Base-by-base conservation (phyloP, 1,140 invertebrate species). In the Tigriopus japonicus region DNA sequence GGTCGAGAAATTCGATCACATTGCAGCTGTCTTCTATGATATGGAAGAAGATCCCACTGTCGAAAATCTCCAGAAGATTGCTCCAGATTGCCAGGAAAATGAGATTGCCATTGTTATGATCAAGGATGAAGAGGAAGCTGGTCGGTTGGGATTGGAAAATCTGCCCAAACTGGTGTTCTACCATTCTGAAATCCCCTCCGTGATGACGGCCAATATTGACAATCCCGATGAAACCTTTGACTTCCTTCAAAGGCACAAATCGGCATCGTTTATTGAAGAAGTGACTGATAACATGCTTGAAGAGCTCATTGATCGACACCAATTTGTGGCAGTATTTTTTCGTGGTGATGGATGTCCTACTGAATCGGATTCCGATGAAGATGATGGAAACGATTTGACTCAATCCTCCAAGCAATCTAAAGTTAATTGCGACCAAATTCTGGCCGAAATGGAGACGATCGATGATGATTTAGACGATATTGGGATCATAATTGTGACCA, bases 401-500 rank as follows among this genome's bases (percentile, higher is more conserved):
- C 28, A 9, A 35, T 35, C 28, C 28, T 35, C 28, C 3, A 35
- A 35, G 9, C 28, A 35, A 35, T 35, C 28, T 9, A 23, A 21
- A 24, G 54, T 24, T 42, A 43, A 62, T 49, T 93, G 88, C 69
- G 77, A 81, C 54, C 81, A 83, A 64, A 83, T 93, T 63, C 72
- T 94, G 17, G 81, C 88, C 66, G 87, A 92, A 67, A 72, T 94
- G 62, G 90, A 94, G 74, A 91, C 86, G 42, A 93, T 94, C 67
- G 89, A 93, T 68, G 89, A 93, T 71, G 87, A 92, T 65, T 87
- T 87, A 9, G 87, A 93, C 68, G 82, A 88, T 67, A 82, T 88
- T 66, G 87, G 87, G 62, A 88, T 91, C 66, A 86, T 93, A 71
- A 91, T 95, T 72, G 88, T 94, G 7, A 93, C 93, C 69, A 89